Base-by-base conservation (phyloP, 1,140 invertebrate genomes). In the Drosophila oshimai region DNA sequence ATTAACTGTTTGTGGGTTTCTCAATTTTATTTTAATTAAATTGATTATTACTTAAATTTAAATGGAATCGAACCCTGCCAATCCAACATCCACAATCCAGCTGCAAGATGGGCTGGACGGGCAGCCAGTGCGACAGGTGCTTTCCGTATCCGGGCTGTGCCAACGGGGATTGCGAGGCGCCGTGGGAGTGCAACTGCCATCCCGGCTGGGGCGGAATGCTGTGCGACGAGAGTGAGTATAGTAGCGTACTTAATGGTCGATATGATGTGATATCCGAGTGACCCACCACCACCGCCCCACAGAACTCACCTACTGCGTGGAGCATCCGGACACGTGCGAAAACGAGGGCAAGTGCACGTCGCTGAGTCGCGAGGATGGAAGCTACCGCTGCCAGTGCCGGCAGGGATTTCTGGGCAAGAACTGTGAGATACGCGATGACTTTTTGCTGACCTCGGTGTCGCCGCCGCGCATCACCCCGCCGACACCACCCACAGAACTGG, bases 141-240 rank as follows among this genome's bases (percentile, higher is more conserved):
- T 95, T 95, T 57, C 93, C 94, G 0, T 97, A 98, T 91, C 96
- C 96, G 0, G 96, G 96, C 36, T 98, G 96, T 83, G 94, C 94
- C 28, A 95, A 97, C 90, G 97, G 97, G 10, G 92, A 93, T 31
- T 98, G 97, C 89, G 95, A 94, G 79, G 93, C 94, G 20, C 96
- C 96, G n/a, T 97, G 96, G 96, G 96, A 97, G 86, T 98, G 97
- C 89, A 94, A 94, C 76, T 98, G 97, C 89, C 93, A 95, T 65
- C 93, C 94, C 0, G 96, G 96, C 39, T 97, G 96, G 96, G 95
- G 96, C 13, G 96, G 96, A 44, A 95, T 97, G 92, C 93, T 97
- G 0, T 97, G 97, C 91, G 95, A 97, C 88, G 95, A 97, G 94
- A 96, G 95, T 91, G 39, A 78, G 73, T 77, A 26, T 75, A 24